phyloP scores from a whole-genome alignment of 2,888 invertebrate species.

The Furcula furcula region DNA sequence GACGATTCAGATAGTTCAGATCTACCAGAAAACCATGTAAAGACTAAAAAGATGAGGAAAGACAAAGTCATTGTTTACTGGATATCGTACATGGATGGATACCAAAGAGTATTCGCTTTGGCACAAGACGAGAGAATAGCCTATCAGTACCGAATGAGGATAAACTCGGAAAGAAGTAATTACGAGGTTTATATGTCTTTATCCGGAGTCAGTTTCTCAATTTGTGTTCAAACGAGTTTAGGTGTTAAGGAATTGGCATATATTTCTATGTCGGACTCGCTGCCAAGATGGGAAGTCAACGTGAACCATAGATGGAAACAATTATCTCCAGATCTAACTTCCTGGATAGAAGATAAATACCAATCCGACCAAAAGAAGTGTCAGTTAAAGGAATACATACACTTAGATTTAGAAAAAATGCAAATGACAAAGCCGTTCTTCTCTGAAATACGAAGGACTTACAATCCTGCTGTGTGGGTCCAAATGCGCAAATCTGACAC shows the following conservation, averaged over 20 bases:
- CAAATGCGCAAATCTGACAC: conserved; percentile 87
- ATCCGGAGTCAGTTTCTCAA: conserved; percentile 85
- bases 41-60: conserved; percentile 84
- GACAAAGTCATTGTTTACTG: conserved; percentile 91
- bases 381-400: conserved; percentile 88
- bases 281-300: conserved; percentile 91
- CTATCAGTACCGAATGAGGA: conserved; percentile 78
- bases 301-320: conserved; percentile 91
- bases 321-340: conserved; percentile 87
- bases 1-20: conserved; percentile 80
- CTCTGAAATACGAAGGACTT: conserved; percentile 87
- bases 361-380: conserved; percentile 85
- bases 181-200: conserved; percentile 86
- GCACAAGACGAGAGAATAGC: conserved; percentile 89
- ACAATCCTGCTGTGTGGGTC: conserved; percentile 88
- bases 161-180: conserved; percentile 85
- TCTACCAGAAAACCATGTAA: conserved; percentile 66
- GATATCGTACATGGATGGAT: conserved; percentile 89
- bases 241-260: conserved; percentile 85
- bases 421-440: conserved; percentile 93
- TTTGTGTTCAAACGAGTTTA: conserved; percentile 68
- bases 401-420: conserved; percentile 92
- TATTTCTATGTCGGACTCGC: conserved; percentile 84
- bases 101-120: conserved; percentile 87
- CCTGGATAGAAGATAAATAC: conserved; percentile 92